A percentile compares a stretch with the other conserved stretches of the same genome.
Conservation (phyloP, 2,113 vertebrate species). For the Cebus imitator region DNA sequence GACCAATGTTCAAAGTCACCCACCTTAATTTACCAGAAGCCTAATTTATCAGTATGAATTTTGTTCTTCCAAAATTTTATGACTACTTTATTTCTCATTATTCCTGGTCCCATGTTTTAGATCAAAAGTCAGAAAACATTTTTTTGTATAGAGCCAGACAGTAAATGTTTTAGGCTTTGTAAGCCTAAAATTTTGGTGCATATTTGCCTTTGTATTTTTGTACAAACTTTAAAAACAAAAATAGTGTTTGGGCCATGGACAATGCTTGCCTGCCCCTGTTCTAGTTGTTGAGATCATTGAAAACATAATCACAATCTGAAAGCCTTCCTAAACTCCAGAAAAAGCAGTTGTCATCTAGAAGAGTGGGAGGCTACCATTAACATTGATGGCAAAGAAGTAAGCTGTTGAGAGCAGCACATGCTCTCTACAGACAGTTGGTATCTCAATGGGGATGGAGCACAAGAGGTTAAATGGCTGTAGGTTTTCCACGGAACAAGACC, state of each 20-base stretch:
- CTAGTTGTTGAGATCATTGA: neutral
- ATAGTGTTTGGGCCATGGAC: neutral
- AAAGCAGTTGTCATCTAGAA: neutral
- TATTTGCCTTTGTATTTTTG: neutral
- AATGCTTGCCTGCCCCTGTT: neutral
- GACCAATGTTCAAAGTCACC: neutral
- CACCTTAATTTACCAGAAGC: neutral
- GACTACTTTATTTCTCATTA: neutral
- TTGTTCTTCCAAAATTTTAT: constrained; percentile 24
- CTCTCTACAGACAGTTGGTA: neutral
- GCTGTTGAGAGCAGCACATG: neutral
- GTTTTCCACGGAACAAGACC: neutral
- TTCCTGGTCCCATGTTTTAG: neutral
- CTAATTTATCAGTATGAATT: neutral
- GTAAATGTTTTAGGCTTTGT: constrained; percentile 20
- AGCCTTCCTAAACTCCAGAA: neutral
- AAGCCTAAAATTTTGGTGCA: neutral
- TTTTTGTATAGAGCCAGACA: neutral
- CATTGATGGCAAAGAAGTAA: neutral
- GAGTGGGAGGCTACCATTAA: neutral
- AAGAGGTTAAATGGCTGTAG: neutral
- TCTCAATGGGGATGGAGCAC: neutral
- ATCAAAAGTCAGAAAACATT: neutral
- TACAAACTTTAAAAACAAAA: constrained; percentile 15
- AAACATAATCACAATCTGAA: neutral